Evolutionary conservation across 2,113 vertebrate species (phyloP), one percentile per base, ranked within the genome.

Genomic region (Ciconia stormi): DNA sequence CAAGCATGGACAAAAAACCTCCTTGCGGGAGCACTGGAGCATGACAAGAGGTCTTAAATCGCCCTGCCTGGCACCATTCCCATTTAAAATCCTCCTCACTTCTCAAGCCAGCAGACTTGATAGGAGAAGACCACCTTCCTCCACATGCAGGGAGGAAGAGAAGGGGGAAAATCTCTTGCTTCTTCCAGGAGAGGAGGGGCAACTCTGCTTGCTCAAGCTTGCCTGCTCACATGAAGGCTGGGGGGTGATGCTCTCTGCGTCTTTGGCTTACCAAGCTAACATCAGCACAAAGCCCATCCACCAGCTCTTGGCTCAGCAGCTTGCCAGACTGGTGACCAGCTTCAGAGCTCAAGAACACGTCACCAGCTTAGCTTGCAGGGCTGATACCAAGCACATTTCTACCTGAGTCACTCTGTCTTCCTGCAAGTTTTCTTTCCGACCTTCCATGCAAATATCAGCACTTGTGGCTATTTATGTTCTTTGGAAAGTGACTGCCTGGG

Each of bases 201-300:
- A 85, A 40, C n/a, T 73, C 22, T 44, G n/a, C 5, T 42, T 53
- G 34, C 30, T 74, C 46, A 53, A 74, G n/a, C 29, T 87, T 49
- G 30, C 40, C n/a, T 0, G 3, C 40, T 81, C 49, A 81, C 38
- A 2, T 40, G 16, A 67, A 46, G 80, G n/a, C 53, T 23, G 30
- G 16, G 7, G n/a, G 3, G 17, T 40, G 30, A 76, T 62, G 47
- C 6, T 76, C 12, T 27, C 40, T 62, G 46, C 0, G 0, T 46
- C 47, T 55, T 56, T 61, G 26, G 17, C 19, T 67, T 53, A 61
- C 30, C 52, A 73, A 38, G 11, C 59, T 84, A 40, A 73, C 30
- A 47, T 38, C 27, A 62, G 16, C 30, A 80, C 59, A 62, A 58
- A 69, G n/a, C 22, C 47, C 25, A 53, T 53, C 20, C 23, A 78